Conservation (phyloP, 1,140 invertebrate species). For the Penaeus chinensis region DNA sequence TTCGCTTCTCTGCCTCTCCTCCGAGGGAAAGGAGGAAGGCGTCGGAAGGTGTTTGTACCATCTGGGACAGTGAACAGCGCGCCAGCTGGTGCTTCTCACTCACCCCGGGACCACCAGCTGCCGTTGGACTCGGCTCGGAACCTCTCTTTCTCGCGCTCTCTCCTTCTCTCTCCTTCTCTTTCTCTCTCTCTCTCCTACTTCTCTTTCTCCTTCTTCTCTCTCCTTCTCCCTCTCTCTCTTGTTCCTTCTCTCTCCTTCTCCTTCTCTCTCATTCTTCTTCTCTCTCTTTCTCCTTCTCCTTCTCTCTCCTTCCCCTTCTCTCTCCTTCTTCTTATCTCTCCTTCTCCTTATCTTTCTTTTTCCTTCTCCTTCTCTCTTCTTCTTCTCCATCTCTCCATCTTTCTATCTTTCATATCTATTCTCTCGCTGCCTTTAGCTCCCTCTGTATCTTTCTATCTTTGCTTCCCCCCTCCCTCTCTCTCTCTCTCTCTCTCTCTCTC, state of each 20-base stretch:
- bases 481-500: conserved; percentile 17
- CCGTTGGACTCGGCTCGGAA: not conserved
- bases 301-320: not conserved
- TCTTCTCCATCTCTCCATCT: not conserved
- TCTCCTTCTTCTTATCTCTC: not conserved
- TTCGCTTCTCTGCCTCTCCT: not conserved
- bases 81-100: not conserved
- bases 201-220: conserved; percentile 3
- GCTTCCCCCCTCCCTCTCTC: not conserved
- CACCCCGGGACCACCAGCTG: not conserved
- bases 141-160: not conserved
- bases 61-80: not conserved
- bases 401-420: not conserved
- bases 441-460: not conserved
- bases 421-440: not conserved
- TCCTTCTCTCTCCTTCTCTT: not conserved
- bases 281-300: conserved; percentile 4
- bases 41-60: not conserved
- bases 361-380: conserved; percentile 20
- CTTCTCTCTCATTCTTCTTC: not conserved
- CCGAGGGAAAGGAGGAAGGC: not conserved
- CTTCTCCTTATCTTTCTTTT: conserved; percentile 18
- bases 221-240: not conserved
- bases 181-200: not conserved
- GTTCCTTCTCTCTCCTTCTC: not conserved